A percentile compares a stretch with the other conserved stretches of the same genome.
These are phyloP conservation scores for Tricholaema leucomelas DNA, from an alignment of 2,113 vertebrate species.

Conservation along the genomic window DNA sequence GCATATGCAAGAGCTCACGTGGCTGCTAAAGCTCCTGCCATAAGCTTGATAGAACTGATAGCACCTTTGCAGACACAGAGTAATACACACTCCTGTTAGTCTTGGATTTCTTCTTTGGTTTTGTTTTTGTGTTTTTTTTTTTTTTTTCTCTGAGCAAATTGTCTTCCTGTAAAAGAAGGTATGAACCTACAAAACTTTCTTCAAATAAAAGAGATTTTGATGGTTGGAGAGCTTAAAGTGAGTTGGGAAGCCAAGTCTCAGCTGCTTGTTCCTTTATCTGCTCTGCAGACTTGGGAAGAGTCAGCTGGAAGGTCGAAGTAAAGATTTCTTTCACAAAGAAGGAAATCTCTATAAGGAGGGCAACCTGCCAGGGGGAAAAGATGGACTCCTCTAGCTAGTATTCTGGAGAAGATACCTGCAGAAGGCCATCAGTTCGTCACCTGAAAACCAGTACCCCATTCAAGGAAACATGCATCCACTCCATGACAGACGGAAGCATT, in stretches of 20 bases:
- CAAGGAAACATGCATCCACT: background rate
- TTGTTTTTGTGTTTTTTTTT: no score
- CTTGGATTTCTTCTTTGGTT: background rate
- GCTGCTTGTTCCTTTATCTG: background rate
- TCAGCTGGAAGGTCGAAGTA: background rate
- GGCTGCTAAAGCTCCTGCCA: background rate
- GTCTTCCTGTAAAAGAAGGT: background rate
- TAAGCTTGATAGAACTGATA: background rate
- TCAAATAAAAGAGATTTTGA: background rate
- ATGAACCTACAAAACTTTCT: background rate
- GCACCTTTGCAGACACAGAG: background rate
- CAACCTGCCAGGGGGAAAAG: background rate
- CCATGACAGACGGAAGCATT: background rate
- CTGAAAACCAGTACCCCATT: background rate
- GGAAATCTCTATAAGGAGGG: background rate
- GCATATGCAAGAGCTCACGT: background rate
- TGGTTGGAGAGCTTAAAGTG: background rate
- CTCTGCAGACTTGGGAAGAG: background rate
- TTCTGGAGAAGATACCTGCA: background rate
- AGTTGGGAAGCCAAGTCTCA: background rate
- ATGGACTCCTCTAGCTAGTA: background rate
- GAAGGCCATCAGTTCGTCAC: background rate
- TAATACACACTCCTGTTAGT: background rate
- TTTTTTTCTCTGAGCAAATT: background rate
- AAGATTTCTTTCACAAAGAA: background rate